Evolutionary conservation across 23 tunicate genomes (phyloP).

Genomic region (Pegea sp.): DNA sequence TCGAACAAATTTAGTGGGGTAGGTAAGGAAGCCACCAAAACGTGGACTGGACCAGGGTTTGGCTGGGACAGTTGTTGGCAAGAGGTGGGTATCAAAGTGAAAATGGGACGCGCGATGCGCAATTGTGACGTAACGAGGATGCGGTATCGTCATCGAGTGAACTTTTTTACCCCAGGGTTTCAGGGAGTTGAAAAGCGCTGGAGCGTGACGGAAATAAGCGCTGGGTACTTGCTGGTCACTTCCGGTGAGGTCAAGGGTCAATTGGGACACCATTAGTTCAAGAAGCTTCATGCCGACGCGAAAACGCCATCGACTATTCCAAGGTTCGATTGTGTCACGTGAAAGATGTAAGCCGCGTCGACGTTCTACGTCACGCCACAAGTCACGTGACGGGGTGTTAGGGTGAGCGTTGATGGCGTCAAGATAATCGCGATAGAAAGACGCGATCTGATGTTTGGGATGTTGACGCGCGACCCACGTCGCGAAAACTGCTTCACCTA

Average conservation of each 20-base stretch:
- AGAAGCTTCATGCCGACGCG: constrained; percentile 25
- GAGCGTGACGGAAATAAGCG: no score
- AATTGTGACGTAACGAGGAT: constrained; percentile 26
- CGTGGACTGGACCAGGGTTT: constrained; percentile 30
- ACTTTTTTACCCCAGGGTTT: constrained; percentile 20
- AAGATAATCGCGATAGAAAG: constrained; percentile 3
- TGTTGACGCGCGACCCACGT: no score
- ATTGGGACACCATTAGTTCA: constrained; percentile 42
- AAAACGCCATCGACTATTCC: constrained; percentile 31
- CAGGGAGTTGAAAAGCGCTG: constrained; percentile 63
- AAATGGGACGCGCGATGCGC: constrained; percentile 20
- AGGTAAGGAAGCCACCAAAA: constrained; percentile 30
- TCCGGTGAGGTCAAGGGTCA: constrained; percentile 12
- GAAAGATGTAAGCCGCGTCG: constrained; percentile 4
- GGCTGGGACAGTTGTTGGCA: constrained; percentile 72
- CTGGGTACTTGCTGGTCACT: constrained; percentile 4
- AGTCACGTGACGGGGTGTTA: constrained; percentile 13
- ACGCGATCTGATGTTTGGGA: constrained; percentile 3
- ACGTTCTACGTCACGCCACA: constrained; percentile 23
- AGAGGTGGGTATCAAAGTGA: constrained; percentile 13
- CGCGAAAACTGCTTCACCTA: constrained; percentile 29
- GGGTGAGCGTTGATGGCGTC: no score
- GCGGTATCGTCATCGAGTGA: constrained; percentile 75
- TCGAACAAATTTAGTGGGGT: constrained; percentile 34
- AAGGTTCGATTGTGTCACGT: constrained; percentile 5